Conservation (phyloP, 2,797 vertebrate species). For the Toxotes lorentzi region DNA sequence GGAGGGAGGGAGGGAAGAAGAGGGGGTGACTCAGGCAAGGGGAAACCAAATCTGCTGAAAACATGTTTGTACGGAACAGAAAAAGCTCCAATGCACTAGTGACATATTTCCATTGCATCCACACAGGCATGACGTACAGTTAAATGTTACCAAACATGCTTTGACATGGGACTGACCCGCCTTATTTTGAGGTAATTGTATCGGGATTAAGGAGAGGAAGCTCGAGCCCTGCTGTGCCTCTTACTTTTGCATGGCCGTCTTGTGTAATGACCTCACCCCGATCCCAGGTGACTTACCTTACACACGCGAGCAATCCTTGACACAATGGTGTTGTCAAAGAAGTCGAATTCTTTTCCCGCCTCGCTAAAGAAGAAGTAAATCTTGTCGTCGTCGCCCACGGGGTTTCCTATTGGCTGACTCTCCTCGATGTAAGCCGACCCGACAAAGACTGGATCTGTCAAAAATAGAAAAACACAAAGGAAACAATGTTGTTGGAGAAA, state of each 20-base stretch:
- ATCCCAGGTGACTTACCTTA: constrained; percentile 86
- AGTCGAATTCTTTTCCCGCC: constrained; percentile 93
- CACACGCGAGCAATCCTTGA: constrained; percentile 94
- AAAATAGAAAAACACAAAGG: constrained; percentile 27
- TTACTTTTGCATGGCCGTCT: constrained; percentile 26
- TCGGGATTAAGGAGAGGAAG: constrained; percentile 60
- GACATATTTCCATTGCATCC: constrained; percentile 46
- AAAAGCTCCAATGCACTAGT: constrained; percentile 17
- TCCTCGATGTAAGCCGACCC: constrained; percentile 92
- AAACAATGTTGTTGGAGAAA: not conserved
- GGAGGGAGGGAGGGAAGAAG: constrained; percentile 8
- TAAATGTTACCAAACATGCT: constrained; percentile 41
- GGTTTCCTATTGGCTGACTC: constrained; percentile 86
- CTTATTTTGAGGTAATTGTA: constrained; percentile 50
- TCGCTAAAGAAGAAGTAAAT: constrained; percentile 98
- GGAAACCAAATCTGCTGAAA: constrained; percentile 70
- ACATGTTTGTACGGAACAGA: constrained; percentile 66
- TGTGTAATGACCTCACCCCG: constrained; percentile 16
- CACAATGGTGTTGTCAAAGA: constrained; percentile 95
- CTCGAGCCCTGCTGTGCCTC: constrained; percentile 10
- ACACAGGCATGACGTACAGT: constrained; percentile 21
- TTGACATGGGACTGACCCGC: constrained; percentile 42
- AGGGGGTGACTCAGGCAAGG: constrained; percentile 54
- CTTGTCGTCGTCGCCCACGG: constrained; percentile 90
- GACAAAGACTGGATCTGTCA: constrained; percentile 91